A percentile compares a stretch with the other conserved stretches of the same genome.
These are phyloP conservation scores for Papilio aristodemus DNA, from an alignment of 1,140 invertebrate genomes.

Conservation along the genomic window DNA sequence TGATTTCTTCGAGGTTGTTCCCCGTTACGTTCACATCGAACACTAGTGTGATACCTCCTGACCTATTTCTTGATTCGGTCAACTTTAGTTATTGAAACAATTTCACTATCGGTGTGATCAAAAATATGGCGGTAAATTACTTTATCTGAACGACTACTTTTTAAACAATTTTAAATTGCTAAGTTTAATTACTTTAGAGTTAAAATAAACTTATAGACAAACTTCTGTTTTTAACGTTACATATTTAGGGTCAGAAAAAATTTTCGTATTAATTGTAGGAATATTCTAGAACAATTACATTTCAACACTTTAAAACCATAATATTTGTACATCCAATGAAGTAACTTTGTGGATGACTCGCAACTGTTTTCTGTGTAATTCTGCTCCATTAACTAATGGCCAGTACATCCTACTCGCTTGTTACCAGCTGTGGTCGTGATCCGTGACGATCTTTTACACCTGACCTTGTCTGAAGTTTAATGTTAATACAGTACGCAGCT, in stretches of 20 bases:
- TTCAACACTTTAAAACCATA: background rate
- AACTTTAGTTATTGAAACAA: background rate
- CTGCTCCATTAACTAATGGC: background rate
- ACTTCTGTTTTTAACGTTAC: no score
- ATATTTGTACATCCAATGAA: background rate
- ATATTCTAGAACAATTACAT: background rate
- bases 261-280: background rate
- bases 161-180: no score
- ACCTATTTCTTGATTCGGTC: background rate
- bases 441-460: conserved; percentile 8
- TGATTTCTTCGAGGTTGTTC: conserved; percentile 5
- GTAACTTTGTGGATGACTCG: background rate
- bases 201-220: no score
- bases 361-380: conserved; percentile 2
- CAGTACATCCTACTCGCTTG: background rate
- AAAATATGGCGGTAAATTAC: no score
- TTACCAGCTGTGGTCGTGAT: background rate
- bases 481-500: no score
- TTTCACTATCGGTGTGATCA: no score
- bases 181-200: no score
- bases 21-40: background rate
- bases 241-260: no score
- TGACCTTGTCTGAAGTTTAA: conserved; percentile 14
- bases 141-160: no score
- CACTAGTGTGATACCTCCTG: background rate